Evolutionary conservation across 92 coral and sea anemone genomes (phyloP).

Genomic region (Muricea muricata): DNA sequence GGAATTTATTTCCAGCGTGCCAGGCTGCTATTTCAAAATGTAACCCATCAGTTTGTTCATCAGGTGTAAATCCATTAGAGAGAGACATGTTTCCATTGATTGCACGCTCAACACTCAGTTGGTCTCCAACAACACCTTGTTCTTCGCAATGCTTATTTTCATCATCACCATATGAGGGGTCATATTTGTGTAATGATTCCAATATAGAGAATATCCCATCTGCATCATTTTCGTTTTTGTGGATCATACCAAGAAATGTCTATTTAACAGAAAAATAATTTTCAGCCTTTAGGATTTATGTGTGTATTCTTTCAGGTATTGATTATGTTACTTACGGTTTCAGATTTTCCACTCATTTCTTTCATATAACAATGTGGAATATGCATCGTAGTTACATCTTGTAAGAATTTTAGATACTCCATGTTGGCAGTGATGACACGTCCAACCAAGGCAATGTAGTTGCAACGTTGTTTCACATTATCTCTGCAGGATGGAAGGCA

Average conservation of each 20-base stretch:
- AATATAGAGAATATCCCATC: slow-evolving; percentile 68
- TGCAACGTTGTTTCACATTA: slow-evolving; percentile 31
- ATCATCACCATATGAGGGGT: slow-evolving; percentile 68
- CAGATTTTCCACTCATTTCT: slow-evolving; percentile 49
- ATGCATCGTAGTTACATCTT: slow-evolving; percentile 9
- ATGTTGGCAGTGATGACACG: slow-evolving; percentile 43
- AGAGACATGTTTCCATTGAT: too few relatives aligned
- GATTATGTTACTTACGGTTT: slow-evolving; percentile 34
- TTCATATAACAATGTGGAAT: slow-evolving; percentile 46
- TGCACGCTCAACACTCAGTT: too few relatives aligned
- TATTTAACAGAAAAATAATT: background rate
- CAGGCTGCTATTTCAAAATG: slow-evolving; percentile 47
- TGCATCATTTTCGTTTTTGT: slow-evolving; percentile 72
- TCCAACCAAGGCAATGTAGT: slow-evolving; percentile 67
- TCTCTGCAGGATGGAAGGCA: slow-evolving; percentile 60
- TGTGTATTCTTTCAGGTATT: background rate
- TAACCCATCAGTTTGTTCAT: slow-evolving; percentile 28
- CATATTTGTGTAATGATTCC: slow-evolving; percentile 58
- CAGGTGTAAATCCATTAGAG: slow-evolving; percentile 38
- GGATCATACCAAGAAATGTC: slow-evolving; percentile 75
- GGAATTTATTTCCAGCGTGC: slow-evolving; percentile 71
- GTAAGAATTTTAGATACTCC: background rate
- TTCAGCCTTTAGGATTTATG: too few relatives aligned
- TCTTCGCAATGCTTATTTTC: slow-evolving; percentile 56
- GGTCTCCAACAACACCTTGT: slow-evolving; percentile 71